A percentile compares a stretch with the other conserved stretches of the same genome.
Conservation (phyloP, 2,113 vertebrate genomes). For the Sceloporus tristichus region DNA sequence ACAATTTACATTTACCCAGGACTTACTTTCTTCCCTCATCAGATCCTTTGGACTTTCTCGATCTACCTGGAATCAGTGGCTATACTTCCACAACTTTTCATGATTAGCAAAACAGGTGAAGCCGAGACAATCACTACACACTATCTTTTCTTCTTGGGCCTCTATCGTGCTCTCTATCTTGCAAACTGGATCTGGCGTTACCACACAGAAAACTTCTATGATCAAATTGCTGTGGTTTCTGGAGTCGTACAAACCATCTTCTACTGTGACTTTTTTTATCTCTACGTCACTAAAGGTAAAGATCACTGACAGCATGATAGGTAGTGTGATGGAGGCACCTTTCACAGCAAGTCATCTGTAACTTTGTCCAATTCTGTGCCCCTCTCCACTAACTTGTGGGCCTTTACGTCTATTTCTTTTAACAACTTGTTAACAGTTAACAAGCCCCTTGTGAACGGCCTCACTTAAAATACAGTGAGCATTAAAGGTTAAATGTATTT, state of each 20-base stretch:
- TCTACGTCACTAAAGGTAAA: constrained; percentile 93
- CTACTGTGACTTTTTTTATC: constrained; percentile 99
- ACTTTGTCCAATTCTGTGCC: not conserved
- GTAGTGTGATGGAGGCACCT: not conserved
- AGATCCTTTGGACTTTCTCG: constrained; percentile 98
- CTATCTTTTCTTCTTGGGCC: constrained; percentile 95
- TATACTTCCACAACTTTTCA: constrained; percentile 97
- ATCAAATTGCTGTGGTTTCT: constrained; percentile 94
- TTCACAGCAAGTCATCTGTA: not conserved
- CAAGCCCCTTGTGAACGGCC: not conserved
- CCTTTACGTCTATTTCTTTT: too few species aligned
- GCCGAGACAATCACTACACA: constrained; percentile 97
- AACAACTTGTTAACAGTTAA: not conserved
- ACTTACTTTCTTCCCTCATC: constrained; percentile 28
- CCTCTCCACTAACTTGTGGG: not conserved
- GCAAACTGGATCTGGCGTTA: constrained; percentile 98
- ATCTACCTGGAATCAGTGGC: constrained; percentile 97
- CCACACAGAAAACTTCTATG: constrained; percentile 91
- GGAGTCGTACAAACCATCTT: constrained; percentile 98
- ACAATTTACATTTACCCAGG: not conserved
- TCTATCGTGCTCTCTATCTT: constrained; percentile 94
- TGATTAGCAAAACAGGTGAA: constrained; percentile 97
- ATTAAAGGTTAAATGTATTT: not conserved
- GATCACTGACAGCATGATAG: not conserved
- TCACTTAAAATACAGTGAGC: not conserved